Base-by-base conservation (phyloP, 1,140 invertebrate species). In the Drosophila sturtevanti region DNA sequence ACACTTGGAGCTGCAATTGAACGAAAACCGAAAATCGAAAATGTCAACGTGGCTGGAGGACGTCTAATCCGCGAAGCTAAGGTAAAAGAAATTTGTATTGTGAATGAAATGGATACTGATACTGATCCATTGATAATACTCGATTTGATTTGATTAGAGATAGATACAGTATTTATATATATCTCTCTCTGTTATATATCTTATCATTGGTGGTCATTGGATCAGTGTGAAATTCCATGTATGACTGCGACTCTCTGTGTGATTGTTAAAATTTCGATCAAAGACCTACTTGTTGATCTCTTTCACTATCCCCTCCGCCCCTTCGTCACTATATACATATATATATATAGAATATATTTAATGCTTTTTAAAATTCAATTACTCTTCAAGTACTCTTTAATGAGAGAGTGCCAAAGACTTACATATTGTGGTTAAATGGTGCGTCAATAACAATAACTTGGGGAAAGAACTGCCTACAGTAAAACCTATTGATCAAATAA, bases 21-120 rank as follows among this genome's bases (percentile, higher is more conserved):
- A 92, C 95, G 96, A 89, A 97, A 96, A 77, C 96, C 96, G 81
- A 96, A 96, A 90, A 98, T 99, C 89, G 98, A 99, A 93, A 95
- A 97, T 91, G 97, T 99, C 81, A 99, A 99, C 93, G 94, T 96
- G 76, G 96, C 97, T 91, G 98, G 98, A 80, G 98, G 98, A 90
- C 95, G 98, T 92, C 97, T 98, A 92, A 98, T 99, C 87, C 94
- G 98, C 75, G 98, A 99, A 94, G 98, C 98, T 75, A 99, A 99
- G 97, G 98, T 99, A 97, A 95, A 89, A 89, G 63, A 72, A 61
- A 27, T 3, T 65, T 35, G 21, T 55, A 54, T 31, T 35, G 41
- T 73, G 70, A 12, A n/a, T 73, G 70, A 41, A 9, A 21, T 24
- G 31, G 16, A 35, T 59, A 10, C 21, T 10, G 7, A 4, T 24